A percentile compares a stretch with the other conserved stretches of the same genome.
phyloP scores from a whole-genome alignment of 1,140 invertebrate genomes.

The Lutraria rhynchaena region DNA sequence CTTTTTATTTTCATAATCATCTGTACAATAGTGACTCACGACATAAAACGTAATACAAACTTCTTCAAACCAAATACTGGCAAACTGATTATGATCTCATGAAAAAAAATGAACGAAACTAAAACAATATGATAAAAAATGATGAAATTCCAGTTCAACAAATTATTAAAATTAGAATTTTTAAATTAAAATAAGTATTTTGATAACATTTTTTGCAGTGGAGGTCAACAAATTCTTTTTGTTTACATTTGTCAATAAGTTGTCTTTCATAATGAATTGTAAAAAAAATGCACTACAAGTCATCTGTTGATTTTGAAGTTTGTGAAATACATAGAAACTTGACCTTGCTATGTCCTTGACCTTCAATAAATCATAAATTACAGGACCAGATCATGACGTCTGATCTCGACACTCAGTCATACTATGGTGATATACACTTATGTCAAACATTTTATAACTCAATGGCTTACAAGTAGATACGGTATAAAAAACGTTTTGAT shows the following conservation, averaged over 20 bases:
- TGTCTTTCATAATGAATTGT: too few relatives aligned
- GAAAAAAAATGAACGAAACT: conserved; percentile 24
- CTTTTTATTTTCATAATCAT: conserved; percentile 54
- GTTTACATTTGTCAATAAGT: too few relatives aligned
- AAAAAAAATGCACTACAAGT: too few relatives aligned
- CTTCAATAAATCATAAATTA: neutral
- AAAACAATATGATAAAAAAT: conserved; percentile 7
- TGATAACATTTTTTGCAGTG: too few relatives aligned
- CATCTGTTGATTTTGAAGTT: neutral
- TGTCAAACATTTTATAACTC: neutral
- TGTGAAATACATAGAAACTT: neutral
- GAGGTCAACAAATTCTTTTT: too few relatives aligned
- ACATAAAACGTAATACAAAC: conserved; percentile 55
- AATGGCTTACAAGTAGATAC: conserved; percentile 1
- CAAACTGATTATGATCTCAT: conserved; percentile 36
- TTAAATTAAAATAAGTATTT: too few relatives aligned
- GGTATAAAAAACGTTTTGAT: neutral
- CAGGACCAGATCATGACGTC: neutral
- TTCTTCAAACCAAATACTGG: conserved; percentile 50
- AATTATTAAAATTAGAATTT: neutral
- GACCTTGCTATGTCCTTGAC: neutral
- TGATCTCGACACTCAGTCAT: neutral
- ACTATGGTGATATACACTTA: neutral
- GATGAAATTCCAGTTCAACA: neutral
- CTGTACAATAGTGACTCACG: conserved; percentile 56